Base-by-base conservation (phyloP, 1,140 invertebrate species). In the Elysia chlorotica region DNA sequence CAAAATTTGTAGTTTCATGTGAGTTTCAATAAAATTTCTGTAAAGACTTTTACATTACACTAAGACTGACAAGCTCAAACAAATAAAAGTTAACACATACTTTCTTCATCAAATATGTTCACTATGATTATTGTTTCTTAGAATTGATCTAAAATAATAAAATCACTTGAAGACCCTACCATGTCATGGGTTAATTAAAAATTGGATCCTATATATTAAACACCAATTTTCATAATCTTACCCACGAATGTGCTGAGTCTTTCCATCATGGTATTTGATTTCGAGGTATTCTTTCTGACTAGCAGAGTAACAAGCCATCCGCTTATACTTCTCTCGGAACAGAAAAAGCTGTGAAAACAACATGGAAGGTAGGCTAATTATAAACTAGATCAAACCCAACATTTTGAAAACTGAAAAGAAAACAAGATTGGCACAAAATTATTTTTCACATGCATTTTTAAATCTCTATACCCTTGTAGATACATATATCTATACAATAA, bases 171-270 rank as follows among this genome's bases (percentile, higher is more conserved):
- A 53, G 31, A 25, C 2, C 6, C n/a, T n/a, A n/a, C n/a, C n/a
- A n/a, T n/a, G n/a, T n/a, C n/a, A n/a, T n/a, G n/a, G n/a, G n/a
- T n/a, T n/a, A n/a, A n/a, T n/a, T n/a, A n/a, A n/a, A n/a, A n/a
- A 33, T 28, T 17, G 21, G 17, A 53, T 2, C 30, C 23, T 21
- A 31, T 35, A 23, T 30, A 31, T 37, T 48, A 25, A 48, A 48
- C 41, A 48, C 10, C n/a, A 48, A 48, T 14, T 14, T 48, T 23
- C 10, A 74, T 19, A 21, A 66, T 68, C 71, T 69, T 74, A 86
- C 83, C 85, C 85, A 68, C 79, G 79, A n/a, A 75, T 71, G 56
- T 86, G 83, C 36, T 86, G 81, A n/a, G 76, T 74, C 35, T 65
- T 54, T 2, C 84, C 85, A 81, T 85, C 78, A 62, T 76, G 79